Evolutionary conservation across 2,797 vertebrate species (phyloP), one percentile per base, ranked within the genome.

Genomic region (Carcharodon carcharias): DNA sequence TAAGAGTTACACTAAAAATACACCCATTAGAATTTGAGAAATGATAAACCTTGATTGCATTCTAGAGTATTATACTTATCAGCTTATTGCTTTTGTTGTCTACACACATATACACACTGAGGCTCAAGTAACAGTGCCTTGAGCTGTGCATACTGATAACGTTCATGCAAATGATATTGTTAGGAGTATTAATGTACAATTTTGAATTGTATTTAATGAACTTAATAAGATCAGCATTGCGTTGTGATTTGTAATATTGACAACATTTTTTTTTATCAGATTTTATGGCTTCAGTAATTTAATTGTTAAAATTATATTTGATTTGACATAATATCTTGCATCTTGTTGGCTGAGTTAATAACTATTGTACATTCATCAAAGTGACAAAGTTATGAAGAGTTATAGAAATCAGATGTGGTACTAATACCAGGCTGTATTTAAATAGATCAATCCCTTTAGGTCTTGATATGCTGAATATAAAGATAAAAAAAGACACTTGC

Each of bases 341-440:
- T 98, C 98, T 98, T 97, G 98, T 98, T 98, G 98, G 98, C 98
- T 98, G 98, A 98, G 98, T 98, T 99, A 99, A 99, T 99, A 99
- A 99, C 99, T 98, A 98, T 98, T 98, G 97, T 96, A 97, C 98
- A 99, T 99, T 99, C 98, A 99, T 99, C 99, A 99, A 97, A 98
- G 97, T 98, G 98, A 98, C 98, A 99, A 98, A 98, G 98, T 98
- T 98, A 98, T 98, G 98, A 99, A 98, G 98, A 98, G 97, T 97
- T 97, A 97, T 98, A 98, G 98, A 98, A 67, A 98, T 98, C 98
- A 97, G 98, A 97, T 98, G 97, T 97, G 97, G 98, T 98, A 98
- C 99, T 98, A 98, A 98, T 98, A 99, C 99, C 99, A 99, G 99
- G 99, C 99, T 99, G 98, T 98, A 99, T 99, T 99, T 99, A 99